Percentiles rank a stretch among this genome's conserved stretches.
Evolutionary conservation across 2,113 vertebrate species (phyloP).

Genomic region (Xiphophorus hellerii): DNA sequence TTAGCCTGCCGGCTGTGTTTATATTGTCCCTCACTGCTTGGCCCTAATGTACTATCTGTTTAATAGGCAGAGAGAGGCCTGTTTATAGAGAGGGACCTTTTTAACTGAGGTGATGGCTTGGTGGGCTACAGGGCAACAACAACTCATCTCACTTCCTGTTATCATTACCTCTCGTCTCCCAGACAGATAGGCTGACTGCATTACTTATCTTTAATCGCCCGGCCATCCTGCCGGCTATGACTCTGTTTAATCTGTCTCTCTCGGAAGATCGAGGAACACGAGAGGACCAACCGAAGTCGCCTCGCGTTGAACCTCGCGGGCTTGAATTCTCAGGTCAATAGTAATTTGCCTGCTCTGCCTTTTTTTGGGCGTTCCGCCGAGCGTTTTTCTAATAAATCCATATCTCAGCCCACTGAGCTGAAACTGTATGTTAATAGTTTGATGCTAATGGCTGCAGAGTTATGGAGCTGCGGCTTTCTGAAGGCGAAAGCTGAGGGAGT

Average conservation of each 20-base stretch:
- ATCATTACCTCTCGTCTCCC: conserved; percentile 67
- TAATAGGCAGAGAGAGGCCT: conserved; percentile 72
- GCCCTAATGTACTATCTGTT: conserved; percentile 78
- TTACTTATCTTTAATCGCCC: conserved; percentile 53
- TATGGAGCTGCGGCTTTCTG: conserved; percentile 27
- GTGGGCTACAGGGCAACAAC: conserved; percentile 66
- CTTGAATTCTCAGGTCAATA: conserved; percentile 46
- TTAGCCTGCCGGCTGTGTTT: conserved; percentile 77
- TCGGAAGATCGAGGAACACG: conserved; percentile 43
- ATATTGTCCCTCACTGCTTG: conserved; percentile 59
- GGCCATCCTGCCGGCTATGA: conserved; percentile 33
- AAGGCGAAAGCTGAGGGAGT: conserved; percentile 29
- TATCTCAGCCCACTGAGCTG: conserved; percentile 67
- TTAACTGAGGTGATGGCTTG: conserved; percentile 69
- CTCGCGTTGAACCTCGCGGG: conserved; percentile 45
- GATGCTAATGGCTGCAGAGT: conserved; percentile 60
- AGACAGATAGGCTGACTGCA: conserved; percentile 56
- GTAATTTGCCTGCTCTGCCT: conserved; percentile 65
- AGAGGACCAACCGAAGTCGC: conserved; percentile 38
- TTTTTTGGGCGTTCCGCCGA: conserved; percentile 62
- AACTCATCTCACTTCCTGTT: conserved; percentile 76
- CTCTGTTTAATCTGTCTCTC: conserved; percentile 37
- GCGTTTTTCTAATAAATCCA: conserved; percentile 59
- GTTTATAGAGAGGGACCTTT: conserved; percentile 72
- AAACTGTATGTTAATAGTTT: conserved; percentile 57